Conservation (phyloP, 1,140 invertebrate species). For the Drosophila kurseongensis region DNA sequence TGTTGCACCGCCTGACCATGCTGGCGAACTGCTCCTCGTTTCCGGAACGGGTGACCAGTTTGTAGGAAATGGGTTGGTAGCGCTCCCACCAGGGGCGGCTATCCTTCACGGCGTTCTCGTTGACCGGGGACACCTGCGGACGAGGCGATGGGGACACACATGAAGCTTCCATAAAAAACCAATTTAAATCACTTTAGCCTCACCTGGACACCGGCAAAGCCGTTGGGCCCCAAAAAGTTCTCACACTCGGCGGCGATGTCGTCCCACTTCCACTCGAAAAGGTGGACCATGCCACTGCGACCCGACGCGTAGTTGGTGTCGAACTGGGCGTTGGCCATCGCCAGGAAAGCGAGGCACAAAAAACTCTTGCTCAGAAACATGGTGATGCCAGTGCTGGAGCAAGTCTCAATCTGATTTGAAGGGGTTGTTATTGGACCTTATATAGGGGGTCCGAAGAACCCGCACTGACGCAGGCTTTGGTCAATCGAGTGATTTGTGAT, state of each 20-base stretch:
- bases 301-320: too few relatives aligned
- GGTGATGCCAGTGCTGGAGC: slow-evolving; percentile 25
- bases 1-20: slow-evolving; percentile 91
- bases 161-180: too few relatives aligned
- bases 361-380: slow-evolving; percentile 62
- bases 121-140: slow-evolving; percentile 70
- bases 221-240: slow-evolving; percentile 90
- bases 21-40: slow-evolving; percentile 88
- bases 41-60: slow-evolving; percentile 91
- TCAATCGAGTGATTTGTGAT: slow-evolving; percentile 63
- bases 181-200: not conserved
- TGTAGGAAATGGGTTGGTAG: slow-evolving; percentile 96
- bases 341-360: slow-evolving; percentile 24
- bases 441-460: slow-evolving; percentile 30
- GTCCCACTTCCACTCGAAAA: slow-evolving; percentile 94
- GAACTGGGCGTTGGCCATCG: too few relatives aligned
- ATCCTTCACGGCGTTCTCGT: slow-evolving; percentile 68
- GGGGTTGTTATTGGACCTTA: slow-evolving; percentile 15
- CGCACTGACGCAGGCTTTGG: slow-evolving; percentile 3
- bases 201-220: slow-evolving; percentile 91
- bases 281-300: too few relatives aligned
- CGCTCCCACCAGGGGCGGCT: slow-evolving; percentile 92
- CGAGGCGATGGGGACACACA: not conserved
- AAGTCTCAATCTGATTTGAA: slow-evolving; percentile 37
- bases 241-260: slow-evolving; percentile 94